Percentiles rank a stretch among this genome's conserved stretches.
Conservation (phyloP, 1,140 invertebrate species). For the Rhagoletis pomonella region DNA sequence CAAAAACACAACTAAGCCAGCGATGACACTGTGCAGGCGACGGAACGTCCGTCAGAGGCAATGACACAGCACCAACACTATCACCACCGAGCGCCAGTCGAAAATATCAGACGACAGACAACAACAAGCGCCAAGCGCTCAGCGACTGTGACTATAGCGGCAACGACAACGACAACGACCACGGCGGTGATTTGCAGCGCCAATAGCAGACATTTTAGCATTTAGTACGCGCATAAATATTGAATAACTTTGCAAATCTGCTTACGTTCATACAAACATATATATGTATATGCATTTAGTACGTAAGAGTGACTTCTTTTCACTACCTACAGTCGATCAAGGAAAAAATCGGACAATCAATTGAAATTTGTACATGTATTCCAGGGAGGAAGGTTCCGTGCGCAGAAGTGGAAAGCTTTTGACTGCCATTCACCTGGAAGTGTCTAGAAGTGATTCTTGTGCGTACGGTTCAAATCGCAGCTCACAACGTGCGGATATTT, state of each 20-base stretch:
- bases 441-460: too few species aligned
- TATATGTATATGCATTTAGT: too few species aligned
- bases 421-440: too few species aligned
- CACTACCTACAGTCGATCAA: too few species aligned
- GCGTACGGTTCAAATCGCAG: too few species aligned
- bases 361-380: too few species aligned
- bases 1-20: background rate
- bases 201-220: background rate
- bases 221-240: conserved; percentile 23
- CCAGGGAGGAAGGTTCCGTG: too few species aligned
- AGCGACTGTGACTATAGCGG: background rate
- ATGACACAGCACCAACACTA: too few species aligned
- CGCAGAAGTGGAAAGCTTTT: too few species aligned
- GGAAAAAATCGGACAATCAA: too few species aligned
- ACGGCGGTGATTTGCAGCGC: conserved; percentile 1
- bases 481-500: too few species aligned
- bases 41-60: background rate
- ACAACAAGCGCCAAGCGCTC: background rate
- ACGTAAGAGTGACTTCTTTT: background rate
- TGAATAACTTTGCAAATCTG: conserved; percentile 17
- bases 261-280: background rate
- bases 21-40: background rate
- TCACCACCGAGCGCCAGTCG: background rate
- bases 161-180: background rate
- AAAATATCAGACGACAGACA: background rate